Evolutionary conservation across 2,888 invertebrate genomes (phyloP).

Genomic region (Euproctis similis): DNA sequence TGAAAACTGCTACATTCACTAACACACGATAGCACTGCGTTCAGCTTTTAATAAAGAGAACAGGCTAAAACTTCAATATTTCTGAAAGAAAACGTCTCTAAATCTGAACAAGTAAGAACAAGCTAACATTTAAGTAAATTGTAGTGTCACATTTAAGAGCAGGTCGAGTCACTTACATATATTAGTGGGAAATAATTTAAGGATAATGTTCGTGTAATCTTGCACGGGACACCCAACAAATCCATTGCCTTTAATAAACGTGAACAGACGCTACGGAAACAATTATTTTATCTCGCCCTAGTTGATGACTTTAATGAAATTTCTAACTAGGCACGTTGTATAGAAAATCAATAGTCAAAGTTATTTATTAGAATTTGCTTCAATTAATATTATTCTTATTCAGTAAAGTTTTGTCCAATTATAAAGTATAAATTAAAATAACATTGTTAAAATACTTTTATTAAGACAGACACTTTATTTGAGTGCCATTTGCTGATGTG

Average conservation of each 20-base stretch:
- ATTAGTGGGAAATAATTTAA: constrained; percentile 70
- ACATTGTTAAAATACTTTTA: too few relatives aligned
- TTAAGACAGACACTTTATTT: too few relatives aligned
- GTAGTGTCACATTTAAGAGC: constrained; percentile 30
- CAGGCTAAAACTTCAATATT: too few relatives aligned
- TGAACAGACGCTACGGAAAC: constrained; percentile 57
- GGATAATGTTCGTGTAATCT: constrained; percentile 67
- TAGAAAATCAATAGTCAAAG: constrained; percentile 40
- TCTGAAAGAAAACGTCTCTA: constrained; percentile 7
- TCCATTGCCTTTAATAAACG: constrained; percentile 73
- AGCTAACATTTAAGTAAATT: too few relatives aligned
- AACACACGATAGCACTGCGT: too few relatives aligned
- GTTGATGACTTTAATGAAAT: constrained; percentile 61
- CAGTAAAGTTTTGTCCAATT: too few relatives aligned
- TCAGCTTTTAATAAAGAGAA: too few relatives aligned
- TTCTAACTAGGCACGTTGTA: constrained; percentile 41
- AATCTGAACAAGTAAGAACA: constrained; percentile 17
- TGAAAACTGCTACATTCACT: too few relatives aligned
- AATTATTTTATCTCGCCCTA: constrained; percentile 67
- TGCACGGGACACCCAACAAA: constrained; percentile 53
- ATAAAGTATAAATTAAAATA: too few relatives aligned
- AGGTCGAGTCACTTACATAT: constrained; percentile 49
- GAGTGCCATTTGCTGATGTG: too few relatives aligned
- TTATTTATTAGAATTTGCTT: too few relatives aligned
- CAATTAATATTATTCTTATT: too few relatives aligned